These are phyloP conservation scores for Actenoides hombroni DNA, from an alignment of 2,113 vertebrate genomes.

Conservation along the genomic window DNA sequence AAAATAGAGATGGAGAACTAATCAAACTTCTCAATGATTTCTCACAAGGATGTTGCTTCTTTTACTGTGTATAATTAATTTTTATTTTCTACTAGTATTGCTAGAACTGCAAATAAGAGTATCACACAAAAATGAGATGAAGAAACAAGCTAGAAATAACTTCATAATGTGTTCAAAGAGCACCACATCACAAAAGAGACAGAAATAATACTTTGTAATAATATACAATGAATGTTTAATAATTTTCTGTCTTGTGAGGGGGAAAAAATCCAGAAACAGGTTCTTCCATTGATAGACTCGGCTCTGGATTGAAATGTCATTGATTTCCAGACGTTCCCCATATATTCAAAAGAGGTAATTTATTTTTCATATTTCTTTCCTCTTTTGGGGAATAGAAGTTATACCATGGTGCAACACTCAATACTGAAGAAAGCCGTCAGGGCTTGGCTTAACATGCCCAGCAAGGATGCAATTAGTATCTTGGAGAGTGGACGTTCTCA, in stretches of 20 bases:
- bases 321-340: background rate
- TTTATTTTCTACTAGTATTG: background rate
- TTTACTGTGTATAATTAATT: background rate
- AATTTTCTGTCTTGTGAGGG: background rate
- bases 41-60: background rate
- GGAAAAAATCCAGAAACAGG: background rate
- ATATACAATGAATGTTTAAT: background rate
- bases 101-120: background rate
- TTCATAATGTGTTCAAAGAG: background rate
- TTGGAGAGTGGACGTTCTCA: background rate
- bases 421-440: background rate
- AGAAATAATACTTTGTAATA: background rate
- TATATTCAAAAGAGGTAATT: background rate
- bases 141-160: background rate
- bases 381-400: background rate
- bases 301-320: background rate
- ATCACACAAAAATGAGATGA: background rate
- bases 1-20: background rate
- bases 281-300: background rate
- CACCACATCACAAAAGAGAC: background rate
- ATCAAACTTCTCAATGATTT: background rate
- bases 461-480: background rate
- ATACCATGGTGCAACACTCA: background rate
- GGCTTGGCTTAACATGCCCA: background rate
- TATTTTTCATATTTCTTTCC: background rate